A percentile compares a stretch with the other conserved stretches of the same genome.
These are phyloP conservation scores for Gari tellinella DNA, from an alignment of 2,888 invertebrate genomes.

Conservation along the genomic window DNA sequence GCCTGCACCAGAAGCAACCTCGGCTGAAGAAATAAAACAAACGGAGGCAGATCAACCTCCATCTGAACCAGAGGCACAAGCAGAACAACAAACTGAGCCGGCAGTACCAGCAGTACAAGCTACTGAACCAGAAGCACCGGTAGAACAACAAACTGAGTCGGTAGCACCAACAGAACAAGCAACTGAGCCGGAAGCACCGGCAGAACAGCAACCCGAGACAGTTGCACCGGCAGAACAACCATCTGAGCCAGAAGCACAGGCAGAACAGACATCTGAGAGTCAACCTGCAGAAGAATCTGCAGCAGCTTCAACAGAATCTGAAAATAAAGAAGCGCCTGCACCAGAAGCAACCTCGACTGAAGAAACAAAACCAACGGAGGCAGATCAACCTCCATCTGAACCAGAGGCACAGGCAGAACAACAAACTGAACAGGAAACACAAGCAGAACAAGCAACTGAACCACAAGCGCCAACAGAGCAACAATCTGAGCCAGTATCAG, in stretches of 20 bases:
- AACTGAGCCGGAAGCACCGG: neutral
- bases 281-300: neutral
- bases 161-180: neutral
- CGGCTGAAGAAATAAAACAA: conserved; percentile 3
- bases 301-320: neutral
- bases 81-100: neutral
- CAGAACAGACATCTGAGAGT: neutral
- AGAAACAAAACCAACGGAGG: conserved; percentile 9
- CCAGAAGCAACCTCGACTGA: neutral
- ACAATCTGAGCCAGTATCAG: neutral
- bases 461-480: neutral
- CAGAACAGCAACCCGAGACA: too few species aligned
- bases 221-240: neutral
- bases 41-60: neutral
- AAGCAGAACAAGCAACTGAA: neutral
- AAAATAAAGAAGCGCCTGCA: neutral
- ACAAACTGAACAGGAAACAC: neutral
- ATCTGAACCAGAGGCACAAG: neutral
- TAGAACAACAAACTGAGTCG: neutral
- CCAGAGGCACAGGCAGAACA: neutral
- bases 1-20: conserved; percentile 26
- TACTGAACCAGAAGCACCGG: neutral
- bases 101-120: neutral
- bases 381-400: conserved; percentile 5
- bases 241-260: neutral